Percentiles rank a stretch among this genome's conserved stretches.
Evolutionary conservation across 2,797 vertebrate species (phyloP).

Genomic region (Pseudocheirus occidentalis): DNA sequence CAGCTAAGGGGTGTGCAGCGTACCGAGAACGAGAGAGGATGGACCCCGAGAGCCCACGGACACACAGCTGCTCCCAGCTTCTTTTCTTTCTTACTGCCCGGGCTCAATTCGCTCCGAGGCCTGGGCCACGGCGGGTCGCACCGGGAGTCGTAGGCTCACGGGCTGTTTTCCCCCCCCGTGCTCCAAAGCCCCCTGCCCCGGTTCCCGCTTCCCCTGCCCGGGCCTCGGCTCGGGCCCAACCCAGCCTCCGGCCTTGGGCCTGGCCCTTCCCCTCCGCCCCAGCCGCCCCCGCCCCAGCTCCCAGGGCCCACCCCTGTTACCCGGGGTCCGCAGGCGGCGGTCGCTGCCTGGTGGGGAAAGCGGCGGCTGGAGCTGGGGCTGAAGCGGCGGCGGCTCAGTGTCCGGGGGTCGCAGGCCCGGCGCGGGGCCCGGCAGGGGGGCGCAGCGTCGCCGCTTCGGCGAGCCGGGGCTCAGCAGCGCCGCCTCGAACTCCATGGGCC

Average conservation of each 20-base stretch:
- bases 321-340: slow-evolving; percentile 91
- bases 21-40: not conserved
- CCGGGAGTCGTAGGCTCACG: not conserved
- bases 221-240: slow-evolving; percentile 43
- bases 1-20: not conserved
- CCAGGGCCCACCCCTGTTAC: slow-evolving; percentile 81
- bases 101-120: too few relatives aligned
- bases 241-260: not conserved
- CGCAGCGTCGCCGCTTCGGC: slow-evolving; percentile 93
- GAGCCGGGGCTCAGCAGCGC: slow-evolving; percentile 90
- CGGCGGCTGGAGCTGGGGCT: slow-evolving; percentile 66
- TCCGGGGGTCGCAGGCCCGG: slow-evolving; percentile 88
- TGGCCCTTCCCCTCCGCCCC: not conserved
- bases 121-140: not conserved
- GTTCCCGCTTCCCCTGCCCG: slow-evolving; percentile 70
- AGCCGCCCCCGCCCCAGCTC: slow-evolving; percentile 57
- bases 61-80: not conserved
- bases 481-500: slow-evolving; percentile 95
- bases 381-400: slow-evolving; percentile 81
- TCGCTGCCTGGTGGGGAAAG: slow-evolving; percentile 70
- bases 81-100: not conserved
- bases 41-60: not conserved
- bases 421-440: slow-evolving; percentile 91
- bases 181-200: slow-evolving; percentile 69
- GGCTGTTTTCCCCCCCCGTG: slow-evolving; percentile 54